These are phyloP conservation scores for Aculops lycopersici DNA, from an alignment of 1,140 invertebrate genomes.

Conservation along the genomic window DNA sequence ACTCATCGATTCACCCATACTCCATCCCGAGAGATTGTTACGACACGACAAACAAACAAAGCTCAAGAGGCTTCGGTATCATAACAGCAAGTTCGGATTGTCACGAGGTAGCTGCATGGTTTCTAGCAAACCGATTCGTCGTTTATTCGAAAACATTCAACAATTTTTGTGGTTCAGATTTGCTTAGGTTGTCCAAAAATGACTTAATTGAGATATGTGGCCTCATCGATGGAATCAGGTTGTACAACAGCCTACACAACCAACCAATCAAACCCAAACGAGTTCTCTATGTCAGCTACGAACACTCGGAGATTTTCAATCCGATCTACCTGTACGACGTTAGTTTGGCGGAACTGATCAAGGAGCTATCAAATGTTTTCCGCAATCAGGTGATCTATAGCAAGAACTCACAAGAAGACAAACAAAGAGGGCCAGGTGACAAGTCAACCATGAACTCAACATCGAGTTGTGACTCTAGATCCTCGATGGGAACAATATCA, in stretches of 20 bases:
- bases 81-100: constrained; percentile 28
- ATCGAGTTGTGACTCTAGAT: neutral
- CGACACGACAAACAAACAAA: neutral
- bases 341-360: constrained; percentile 7
- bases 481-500: neutral
- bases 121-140: constrained; percentile 38
- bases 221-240: constrained; percentile 50
- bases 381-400: neutral
- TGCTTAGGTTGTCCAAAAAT: constrained; percentile 46
- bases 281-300: constrained; percentile 9
- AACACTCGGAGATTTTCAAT: constrained; percentile 8
- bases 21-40: neutral
- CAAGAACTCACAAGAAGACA: neutral
- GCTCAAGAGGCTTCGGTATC: neutral
- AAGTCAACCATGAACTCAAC: neutral
- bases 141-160: constrained; percentile 36
- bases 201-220: constrained; percentile 79
- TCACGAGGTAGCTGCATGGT: constrained; percentile 38
- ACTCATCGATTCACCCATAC: neutral
- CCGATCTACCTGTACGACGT: constrained; percentile 9
- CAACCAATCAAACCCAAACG: constrained; percentile 12
- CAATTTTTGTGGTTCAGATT: constrained; percentile 49
- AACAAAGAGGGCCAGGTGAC: neutral
- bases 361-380: constrained; percentile 5
- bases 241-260: constrained; percentile 47